phyloP scores from a whole-genome alignment of 2,797 vertebrate genomes.

The Cuculus canorus region DNA sequence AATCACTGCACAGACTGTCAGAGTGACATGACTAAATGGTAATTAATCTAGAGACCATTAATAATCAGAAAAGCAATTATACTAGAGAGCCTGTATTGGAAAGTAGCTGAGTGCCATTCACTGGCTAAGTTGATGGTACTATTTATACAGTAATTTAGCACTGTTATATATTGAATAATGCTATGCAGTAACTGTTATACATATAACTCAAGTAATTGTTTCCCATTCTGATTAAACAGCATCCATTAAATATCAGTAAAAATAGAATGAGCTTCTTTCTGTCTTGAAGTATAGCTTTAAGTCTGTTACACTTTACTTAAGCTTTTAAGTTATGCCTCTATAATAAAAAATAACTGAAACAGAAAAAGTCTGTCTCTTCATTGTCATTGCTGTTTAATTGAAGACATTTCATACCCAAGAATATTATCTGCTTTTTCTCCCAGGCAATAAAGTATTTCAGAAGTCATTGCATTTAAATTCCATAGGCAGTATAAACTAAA shows the following conservation, averaged over 20 bases:
- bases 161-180: neutral
- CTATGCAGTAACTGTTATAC: neutral
- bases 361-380: neutral
- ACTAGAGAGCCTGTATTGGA: neutral
- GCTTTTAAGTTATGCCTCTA: neutral
- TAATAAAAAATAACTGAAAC: neutral
- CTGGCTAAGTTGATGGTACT: neutral
- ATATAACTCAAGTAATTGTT: neutral
- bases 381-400: neutral
- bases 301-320: neutral
- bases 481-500: neutral
- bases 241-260: neutral
- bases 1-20: neutral
- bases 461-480: neutral
- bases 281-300: neutral
- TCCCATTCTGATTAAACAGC: neutral
- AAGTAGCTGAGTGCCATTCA: neutral
- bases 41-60: conserved; percentile 6
- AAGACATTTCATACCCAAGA: neutral
- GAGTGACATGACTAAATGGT: neutral
- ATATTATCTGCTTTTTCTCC: neutral
- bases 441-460: neutral
- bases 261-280: neutral
- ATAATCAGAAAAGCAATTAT: neutral
- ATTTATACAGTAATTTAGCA: neutral